Conservation (phyloP, 1,140 invertebrate species). For the Neuroterus valhalla region DNA sequence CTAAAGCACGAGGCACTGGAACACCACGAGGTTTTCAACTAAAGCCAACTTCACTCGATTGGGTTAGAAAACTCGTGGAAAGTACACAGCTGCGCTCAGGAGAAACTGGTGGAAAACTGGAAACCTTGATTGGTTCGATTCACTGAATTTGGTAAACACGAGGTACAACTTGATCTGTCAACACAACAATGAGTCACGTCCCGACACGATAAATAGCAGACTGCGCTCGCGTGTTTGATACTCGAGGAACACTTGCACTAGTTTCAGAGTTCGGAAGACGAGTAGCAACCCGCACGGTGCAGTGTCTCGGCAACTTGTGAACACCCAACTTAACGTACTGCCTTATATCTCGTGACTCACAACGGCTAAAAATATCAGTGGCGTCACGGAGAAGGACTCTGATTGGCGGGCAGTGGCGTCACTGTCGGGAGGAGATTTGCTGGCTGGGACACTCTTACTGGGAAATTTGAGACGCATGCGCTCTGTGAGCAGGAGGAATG, state of each 20-base stretch:
- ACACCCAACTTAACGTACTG: constrained; percentile 66
- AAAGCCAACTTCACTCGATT: constrained; percentile 1
- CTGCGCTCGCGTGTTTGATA: neutral
- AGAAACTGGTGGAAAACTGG: neutral
- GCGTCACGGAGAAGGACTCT: constrained; percentile 60
- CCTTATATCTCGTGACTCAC: constrained; percentile 76
- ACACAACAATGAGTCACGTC: constrained; percentile 50
- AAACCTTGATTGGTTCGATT: neutral
- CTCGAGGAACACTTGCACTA: no score
- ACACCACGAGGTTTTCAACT: neutral
- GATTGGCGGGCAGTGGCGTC: constrained; percentile 69
- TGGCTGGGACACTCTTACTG: constrained; percentile 50
- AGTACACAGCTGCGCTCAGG: constrained; percentile 1
- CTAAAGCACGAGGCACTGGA: constrained; percentile 5
- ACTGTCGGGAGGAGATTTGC: constrained; percentile 53
- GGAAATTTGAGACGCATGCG: constrained; percentile 56
- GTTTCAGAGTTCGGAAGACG: no score
- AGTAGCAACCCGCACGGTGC: constrained; percentile 49
- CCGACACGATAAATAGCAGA: constrained; percentile 20
- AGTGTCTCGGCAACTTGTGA: constrained; percentile 67
- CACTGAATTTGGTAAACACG: constrained; percentile 12
- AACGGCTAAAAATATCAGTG: constrained; percentile 68
- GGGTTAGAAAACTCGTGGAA: neutral
- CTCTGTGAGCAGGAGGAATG: constrained; percentile 42
- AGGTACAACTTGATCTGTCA: constrained; percentile 32